Conservation (phyloP, 1,140 invertebrate genomes). For the Drosophila neocordata region DNA sequence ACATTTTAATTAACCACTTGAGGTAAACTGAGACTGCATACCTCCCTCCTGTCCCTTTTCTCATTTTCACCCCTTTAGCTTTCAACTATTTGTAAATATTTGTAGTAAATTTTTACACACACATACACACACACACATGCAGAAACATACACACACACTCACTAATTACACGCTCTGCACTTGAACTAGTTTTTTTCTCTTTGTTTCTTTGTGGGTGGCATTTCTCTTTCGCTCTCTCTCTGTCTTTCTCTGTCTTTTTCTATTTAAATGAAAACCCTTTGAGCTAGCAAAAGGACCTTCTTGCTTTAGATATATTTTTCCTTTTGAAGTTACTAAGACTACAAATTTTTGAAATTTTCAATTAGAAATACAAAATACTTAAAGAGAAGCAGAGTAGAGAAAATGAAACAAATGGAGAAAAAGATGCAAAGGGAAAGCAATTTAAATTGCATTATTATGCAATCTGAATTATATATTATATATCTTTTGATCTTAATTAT, state of each 20-base stretch:
- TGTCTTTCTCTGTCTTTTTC: neutral
- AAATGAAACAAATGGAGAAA: neutral
- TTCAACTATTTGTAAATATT: constrained; percentile 16
- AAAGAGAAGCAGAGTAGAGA: too few relatives aligned
- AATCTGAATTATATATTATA: neutral
- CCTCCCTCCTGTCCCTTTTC: neutral
- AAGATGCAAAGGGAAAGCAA: neutral
- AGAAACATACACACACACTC: neutral
- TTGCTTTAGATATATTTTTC: neutral
- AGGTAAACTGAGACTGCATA: constrained; percentile 9
- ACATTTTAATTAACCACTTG: constrained; percentile 18
- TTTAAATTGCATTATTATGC: constrained; percentile 1
- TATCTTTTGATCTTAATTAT: constrained; percentile 19
- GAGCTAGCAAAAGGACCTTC: constrained; percentile 5
- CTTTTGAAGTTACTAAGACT: neutral
- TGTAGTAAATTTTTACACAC: constrained; percentile 14
- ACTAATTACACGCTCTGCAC: constrained; percentile 14
- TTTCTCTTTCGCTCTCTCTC: neutral
- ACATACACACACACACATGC: neutral
- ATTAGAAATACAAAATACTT: neutral
- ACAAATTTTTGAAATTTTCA: too few relatives aligned
- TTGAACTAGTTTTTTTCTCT: constrained; percentile 14
- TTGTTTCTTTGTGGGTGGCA: neutral
- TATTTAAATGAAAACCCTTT: neutral
- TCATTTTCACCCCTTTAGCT: neutral